A percentile compares a stretch with the other conserved stretches of the same genome.
These are phyloP conservation scores for Rana temporaria DNA, from an alignment of 2,113 vertebrate genomes.

Conservation along the genomic window DNA sequence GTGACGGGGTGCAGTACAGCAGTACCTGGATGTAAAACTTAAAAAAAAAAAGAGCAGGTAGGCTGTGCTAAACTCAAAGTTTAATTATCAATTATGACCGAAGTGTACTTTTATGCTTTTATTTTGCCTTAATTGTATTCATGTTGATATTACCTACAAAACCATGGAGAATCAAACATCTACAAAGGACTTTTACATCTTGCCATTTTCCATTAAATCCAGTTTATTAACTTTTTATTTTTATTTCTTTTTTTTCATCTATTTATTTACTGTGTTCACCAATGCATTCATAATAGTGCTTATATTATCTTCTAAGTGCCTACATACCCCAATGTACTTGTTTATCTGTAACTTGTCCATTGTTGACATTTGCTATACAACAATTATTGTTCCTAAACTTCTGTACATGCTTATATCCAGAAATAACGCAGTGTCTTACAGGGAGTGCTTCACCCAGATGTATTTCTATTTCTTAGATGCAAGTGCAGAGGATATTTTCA, in stretches of 20 bases:
- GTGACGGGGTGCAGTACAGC: no score
- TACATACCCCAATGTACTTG: conserved; percentile 66
- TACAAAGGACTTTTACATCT: neutral
- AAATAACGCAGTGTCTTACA: conserved; percentile 59
- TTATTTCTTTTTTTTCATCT: neutral
- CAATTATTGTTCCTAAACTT: conserved; percentile 62
- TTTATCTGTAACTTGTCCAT: conserved; percentile 64
- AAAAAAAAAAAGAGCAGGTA: no score
- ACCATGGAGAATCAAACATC: conserved; percentile 21
- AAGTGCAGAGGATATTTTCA: conserved; percentile 62
- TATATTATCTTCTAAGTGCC: neutral
- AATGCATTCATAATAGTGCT: conserved; percentile 18
- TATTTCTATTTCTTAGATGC: conserved; percentile 65
- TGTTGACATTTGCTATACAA: conserved; percentile 59
- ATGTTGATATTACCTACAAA: neutral
- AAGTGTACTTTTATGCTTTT: no score
- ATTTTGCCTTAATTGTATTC: no score
- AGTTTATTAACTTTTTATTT: neutral
- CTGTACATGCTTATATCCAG: conserved; percentile 56
- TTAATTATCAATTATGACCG: no score
- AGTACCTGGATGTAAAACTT: no score
- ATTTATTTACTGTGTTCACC: neutral
- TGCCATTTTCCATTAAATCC: conserved; percentile 4
- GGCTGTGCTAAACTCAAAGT: no score
- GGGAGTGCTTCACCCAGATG: conserved; percentile 64